phyloP scores from a whole-genome alignment of 2,797 vertebrate species.

The Periophthalmus magnuspinnatus region DNA sequence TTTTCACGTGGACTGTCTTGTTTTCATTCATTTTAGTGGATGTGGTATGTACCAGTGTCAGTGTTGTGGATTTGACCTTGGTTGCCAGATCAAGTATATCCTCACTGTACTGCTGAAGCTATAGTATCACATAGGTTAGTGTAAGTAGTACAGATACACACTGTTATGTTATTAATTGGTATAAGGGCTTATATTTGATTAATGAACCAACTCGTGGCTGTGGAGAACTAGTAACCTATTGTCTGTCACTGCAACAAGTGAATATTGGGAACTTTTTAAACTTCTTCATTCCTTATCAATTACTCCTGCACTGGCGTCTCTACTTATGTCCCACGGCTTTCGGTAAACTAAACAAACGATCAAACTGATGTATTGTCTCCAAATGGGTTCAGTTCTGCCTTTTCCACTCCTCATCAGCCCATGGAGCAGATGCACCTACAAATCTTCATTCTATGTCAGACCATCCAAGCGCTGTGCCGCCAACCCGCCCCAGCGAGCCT shows the following conservation, averaged over 20 bases:
- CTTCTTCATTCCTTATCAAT: neutral
- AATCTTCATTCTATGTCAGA: constrained; percentile 64
- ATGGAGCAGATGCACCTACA: constrained; percentile 70
- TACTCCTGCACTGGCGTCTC: neutral
- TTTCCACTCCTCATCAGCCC: constrained; percentile 60
- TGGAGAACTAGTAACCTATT: neutral
- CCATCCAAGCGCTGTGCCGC: constrained; percentile 22
- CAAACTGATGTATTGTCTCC: constrained; percentile 28
- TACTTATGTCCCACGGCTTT: neutral
- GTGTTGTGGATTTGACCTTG: constrained; percentile 33
- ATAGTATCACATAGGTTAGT: too few species aligned
- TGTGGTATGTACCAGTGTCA: constrained; percentile 34
- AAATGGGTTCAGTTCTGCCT: constrained; percentile 45
- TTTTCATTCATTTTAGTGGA: constrained; percentile 4
- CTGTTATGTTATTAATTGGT: too few species aligned
- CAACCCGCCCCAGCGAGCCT: constrained; percentile 62
- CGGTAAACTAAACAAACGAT: constrained; percentile 10
- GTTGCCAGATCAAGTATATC: constrained; percentile 5
- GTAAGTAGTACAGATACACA: too few species aligned
- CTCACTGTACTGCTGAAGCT: neutral
- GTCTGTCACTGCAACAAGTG: constrained; percentile 57
- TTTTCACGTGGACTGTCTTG: neutral
- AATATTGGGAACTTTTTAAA: constrained; percentile 9
- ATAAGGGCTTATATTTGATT: neutral
- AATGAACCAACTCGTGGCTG: neutral